Conservation (phyloP, 2,797 vertebrate genomes). For the Rhyacichthys aspro region DNA sequence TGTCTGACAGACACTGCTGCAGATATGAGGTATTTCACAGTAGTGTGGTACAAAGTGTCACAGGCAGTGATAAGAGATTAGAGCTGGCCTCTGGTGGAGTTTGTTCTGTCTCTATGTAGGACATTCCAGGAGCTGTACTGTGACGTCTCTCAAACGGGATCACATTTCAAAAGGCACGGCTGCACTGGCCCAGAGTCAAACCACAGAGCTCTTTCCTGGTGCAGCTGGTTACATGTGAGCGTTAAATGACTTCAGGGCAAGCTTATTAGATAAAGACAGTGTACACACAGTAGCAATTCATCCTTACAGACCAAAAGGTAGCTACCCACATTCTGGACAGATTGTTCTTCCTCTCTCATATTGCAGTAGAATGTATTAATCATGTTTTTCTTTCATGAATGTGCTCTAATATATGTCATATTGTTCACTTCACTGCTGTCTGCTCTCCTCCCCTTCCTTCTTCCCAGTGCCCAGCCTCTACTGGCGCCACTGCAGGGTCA, state of each 20-base stretch:
- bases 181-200: constrained; percentile 47
- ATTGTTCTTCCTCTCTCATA: constrained; percentile 20
- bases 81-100: constrained; percentile 46
- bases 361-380: constrained; percentile 26
- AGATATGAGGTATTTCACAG: constrained; percentile 39
- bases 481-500: constrained; percentile 75
- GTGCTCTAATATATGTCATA: constrained; percentile 41
- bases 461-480: constrained; percentile 47
- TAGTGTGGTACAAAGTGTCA: constrained; percentile 57
- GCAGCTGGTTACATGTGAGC: constrained; percentile 53
- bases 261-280: constrained; percentile 43
- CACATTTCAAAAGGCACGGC: constrained; percentile 64
- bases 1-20: constrained; percentile 9
- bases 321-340: constrained; percentile 14
- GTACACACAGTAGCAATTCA: constrained; percentile 40
- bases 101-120: constrained; percentile 54
- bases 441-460: constrained; percentile 40
- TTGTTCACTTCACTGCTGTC: constrained; percentile 16
- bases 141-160: constrained; percentile 65
- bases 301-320: constrained; percentile 30
- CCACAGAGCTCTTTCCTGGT: constrained; percentile 47
- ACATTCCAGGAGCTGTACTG: constrained; percentile 72
- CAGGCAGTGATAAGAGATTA: constrained; percentile 63
- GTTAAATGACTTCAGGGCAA: constrained; percentile 37
- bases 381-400: constrained; percentile 46